Percentiles rank a stretch among this genome's conserved stretches.
These are phyloP conservation scores for Mimas tiliae DNA, from an alignment of 2,888 invertebrate genomes.

Conservation along the genomic window DNA sequence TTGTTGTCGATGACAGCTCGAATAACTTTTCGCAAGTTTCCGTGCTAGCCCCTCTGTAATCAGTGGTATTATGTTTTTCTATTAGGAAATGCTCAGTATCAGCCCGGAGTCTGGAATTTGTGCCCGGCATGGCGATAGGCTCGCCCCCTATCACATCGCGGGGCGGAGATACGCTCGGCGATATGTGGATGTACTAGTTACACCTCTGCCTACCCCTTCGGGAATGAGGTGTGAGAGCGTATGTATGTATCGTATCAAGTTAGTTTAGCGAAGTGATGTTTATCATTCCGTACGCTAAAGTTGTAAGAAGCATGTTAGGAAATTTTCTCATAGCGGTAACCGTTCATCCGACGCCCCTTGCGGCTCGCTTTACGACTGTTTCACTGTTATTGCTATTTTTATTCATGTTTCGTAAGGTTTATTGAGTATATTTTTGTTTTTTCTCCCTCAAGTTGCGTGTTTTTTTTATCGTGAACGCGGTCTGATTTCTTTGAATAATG, in stretches of 20 bases:
- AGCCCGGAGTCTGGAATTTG: too few species aligned
- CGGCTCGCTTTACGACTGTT: constrained; percentile 53
- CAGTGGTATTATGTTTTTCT: too few species aligned
- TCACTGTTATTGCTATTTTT: constrained; percentile 51
- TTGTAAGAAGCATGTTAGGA: constrained; percentile 19
- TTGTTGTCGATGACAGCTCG: too few species aligned
- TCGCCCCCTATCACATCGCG: too few species aligned
- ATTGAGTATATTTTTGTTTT: constrained; percentile 46
- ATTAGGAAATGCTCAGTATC: too few species aligned
- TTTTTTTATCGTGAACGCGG: constrained; percentile 33
- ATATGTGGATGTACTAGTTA: too few species aligned
- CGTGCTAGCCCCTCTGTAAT: too few species aligned
- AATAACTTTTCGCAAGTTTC: too few species aligned
- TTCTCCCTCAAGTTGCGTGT: constrained; percentile 32
- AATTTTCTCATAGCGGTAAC: constrained; percentile 34
- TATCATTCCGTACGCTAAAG: constrained; percentile 10
- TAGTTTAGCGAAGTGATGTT: background rate
- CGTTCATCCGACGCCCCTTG: constrained; percentile 36
- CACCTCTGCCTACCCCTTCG: too few species aligned
- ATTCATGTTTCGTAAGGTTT: constrained; percentile 51
- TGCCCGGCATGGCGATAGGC: too few species aligned
- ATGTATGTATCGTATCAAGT: background rate
- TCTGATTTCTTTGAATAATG: constrained; percentile 17
- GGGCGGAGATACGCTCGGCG: too few species aligned
- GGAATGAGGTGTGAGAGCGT: too few species aligned